Evolutionary conservation across 1,140 invertebrate genomes (phyloP).

Genomic region (Scaptodrosophila lebanonensis): DNA sequence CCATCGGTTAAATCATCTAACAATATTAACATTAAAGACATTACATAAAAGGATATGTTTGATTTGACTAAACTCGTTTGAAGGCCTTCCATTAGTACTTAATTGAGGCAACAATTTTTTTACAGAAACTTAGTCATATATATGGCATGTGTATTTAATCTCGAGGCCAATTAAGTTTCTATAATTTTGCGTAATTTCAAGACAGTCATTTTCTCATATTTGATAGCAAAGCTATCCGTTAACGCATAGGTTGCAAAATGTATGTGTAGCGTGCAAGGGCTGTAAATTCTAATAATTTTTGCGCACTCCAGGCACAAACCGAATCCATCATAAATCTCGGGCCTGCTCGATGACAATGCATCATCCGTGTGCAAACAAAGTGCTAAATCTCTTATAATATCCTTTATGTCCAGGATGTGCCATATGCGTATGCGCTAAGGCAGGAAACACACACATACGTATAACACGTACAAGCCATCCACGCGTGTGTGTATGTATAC

Average conservation of each 20-base stretch:
- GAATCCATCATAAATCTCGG: slow-evolving; percentile 77
- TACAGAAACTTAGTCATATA: too few relatives aligned
- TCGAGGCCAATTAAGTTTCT: too few relatives aligned
- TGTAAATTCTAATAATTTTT: slow-evolving; percentile 71
- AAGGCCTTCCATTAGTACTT: too few relatives aligned
- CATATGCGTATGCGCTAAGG: slow-evolving; percentile 61
- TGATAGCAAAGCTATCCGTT: slow-evolving; percentile 21
- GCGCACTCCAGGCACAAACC: slow-evolving; percentile 72
- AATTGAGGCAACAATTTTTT: too few relatives aligned
- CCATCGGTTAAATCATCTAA: too few relatives aligned
- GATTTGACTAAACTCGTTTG: too few relatives aligned
- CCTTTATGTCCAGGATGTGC: slow-evolving; percentile 73
- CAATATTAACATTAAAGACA: too few relatives aligned
- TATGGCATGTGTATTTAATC: too few relatives aligned
- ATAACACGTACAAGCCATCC: neutral
- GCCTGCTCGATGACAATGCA: slow-evolving; percentile 76
- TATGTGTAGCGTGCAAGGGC: slow-evolving; percentile 25
- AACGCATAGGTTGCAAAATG: slow-evolving; percentile 22
- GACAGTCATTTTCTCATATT: too few relatives aligned
- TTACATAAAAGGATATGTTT: too few relatives aligned
- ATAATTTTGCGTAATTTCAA: too few relatives aligned
- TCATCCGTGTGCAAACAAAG: slow-evolving; percentile 76
- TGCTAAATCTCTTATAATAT: slow-evolving; percentile 76
- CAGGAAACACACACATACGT: slow-evolving; percentile 49
- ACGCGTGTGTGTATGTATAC: slow-evolving; percentile 2